Evolutionary conservation across 2,888 invertebrate genomes (phyloP).

Genomic region (Miltochrista miniata): DNA sequence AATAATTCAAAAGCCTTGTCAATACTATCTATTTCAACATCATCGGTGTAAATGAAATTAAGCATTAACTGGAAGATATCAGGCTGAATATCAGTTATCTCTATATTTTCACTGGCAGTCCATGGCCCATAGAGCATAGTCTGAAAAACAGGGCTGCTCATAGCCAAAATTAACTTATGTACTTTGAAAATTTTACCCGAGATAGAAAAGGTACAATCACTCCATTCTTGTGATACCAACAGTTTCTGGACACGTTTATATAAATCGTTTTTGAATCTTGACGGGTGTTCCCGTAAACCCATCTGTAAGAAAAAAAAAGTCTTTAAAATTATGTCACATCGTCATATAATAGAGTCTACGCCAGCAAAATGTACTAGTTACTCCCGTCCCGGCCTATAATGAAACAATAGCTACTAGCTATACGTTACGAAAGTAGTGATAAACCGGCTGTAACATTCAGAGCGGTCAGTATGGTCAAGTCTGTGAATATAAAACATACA

Average conservation of each 20-base stretch:
- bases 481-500: no score
- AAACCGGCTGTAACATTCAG: no score
- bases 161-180: conserved; percentile 85
- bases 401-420: no score
- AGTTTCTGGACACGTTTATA: conserved; percentile 76
- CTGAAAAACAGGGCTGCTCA: conserved; percentile 87
- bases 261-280: conserved; percentile 57
- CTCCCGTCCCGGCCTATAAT: no score
- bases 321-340: no score
- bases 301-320: conserved; percentile 59
- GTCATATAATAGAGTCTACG: no score
- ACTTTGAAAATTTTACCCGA: conserved; percentile 79
- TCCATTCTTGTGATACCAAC: conserved; percentile 78
- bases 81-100: conserved; percentile 84
- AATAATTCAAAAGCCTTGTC: conserved; percentile 85
- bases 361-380: no score
- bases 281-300: conserved; percentile 57
- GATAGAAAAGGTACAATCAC: conserved; percentile 84
- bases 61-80: conserved; percentile 84
- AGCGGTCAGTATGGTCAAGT: no score
- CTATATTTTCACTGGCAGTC: conserved; percentile 74
- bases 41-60: conserved; percentile 85
- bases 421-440: no score
- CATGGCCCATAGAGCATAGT: conserved; percentile 87
- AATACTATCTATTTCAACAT: conserved; percentile 78